Percentiles rank a stretch among this genome's conserved stretches.
phyloP scores from a whole-genome alignment of 2,113 vertebrate species.

The Sitta europaea region DNA sequence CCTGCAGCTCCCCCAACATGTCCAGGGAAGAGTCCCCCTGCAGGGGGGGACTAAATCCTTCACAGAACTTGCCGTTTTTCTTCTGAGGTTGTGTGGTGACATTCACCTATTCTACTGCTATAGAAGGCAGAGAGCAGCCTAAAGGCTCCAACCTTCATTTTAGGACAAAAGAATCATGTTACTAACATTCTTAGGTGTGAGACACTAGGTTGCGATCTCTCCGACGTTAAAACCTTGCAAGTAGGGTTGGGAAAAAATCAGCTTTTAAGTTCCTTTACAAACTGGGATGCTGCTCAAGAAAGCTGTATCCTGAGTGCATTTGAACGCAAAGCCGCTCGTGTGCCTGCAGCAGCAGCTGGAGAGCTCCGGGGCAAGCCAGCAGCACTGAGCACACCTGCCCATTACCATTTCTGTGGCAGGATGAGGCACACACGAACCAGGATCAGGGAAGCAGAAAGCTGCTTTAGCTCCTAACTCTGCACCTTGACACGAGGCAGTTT shows the following conservation, averaged over 20 bases:
- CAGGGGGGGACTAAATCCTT: background rate
- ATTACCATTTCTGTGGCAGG: fast-evolving
- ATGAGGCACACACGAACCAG: fast-evolving
- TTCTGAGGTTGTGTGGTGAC: background rate
- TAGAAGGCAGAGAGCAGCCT: background rate
- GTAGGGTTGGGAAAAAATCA: background rate
- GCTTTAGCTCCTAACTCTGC: fast-evolving
- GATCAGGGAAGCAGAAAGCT: background rate
- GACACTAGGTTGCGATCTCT: background rate
- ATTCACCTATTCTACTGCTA: background rate
- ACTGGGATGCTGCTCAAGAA: background rate
- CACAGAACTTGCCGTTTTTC: background rate
- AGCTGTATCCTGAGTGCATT: fast-evolving
- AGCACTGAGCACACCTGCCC: background rate
- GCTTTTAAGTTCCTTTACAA: background rate
- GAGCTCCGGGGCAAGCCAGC: background rate
- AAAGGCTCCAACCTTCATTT: background rate
- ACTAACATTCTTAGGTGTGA: background rate
- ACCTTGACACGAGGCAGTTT: fast-evolving
- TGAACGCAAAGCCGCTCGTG: fast-evolving
- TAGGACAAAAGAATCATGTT: background rate
- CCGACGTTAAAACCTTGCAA: background rate
- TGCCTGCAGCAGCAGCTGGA: background rate
- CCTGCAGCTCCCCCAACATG: background rate
- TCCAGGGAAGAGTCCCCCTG: background rate